These are phyloP conservation scores for Phrynosoma blainvillii DNA, from an alignment of 2,113 vertebrate species.

Conservation along the genomic window DNA sequence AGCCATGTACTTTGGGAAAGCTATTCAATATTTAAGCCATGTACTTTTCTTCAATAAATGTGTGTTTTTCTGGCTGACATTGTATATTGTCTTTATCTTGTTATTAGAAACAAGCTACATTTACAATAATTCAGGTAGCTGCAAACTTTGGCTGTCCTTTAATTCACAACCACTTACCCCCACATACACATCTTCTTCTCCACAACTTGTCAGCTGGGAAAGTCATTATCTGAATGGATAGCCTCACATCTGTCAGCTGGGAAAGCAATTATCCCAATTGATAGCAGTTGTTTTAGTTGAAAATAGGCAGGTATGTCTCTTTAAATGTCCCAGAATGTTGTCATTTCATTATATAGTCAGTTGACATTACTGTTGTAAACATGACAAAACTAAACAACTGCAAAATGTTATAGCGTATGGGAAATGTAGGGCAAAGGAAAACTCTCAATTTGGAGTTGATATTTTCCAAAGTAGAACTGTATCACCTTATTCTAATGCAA, in stretches of 20 bases:
- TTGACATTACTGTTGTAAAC: conserved; percentile 24
- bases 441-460: neutral
- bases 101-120: conserved; percentile 20
- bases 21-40: neutral
- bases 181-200: conserved; percentile 68
- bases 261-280: conserved; percentile 72
- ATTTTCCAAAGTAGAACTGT: neutral
- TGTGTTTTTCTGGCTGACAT: conserved; percentile 30
- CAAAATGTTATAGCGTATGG: conserved; percentile 14
- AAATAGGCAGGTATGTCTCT: conserved; percentile 49
- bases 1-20: neutral
- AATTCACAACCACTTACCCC: conserved; percentile 69
- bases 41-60: neutral
- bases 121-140: conserved; percentile 69
- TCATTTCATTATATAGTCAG: conserved; percentile 35
- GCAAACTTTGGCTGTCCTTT: conserved; percentile 68
- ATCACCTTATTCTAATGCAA: conserved; percentile 5
- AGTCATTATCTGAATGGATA: conserved; percentile 70
- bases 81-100: neutral
- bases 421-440: accelerated
- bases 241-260: conserved; percentile 74
- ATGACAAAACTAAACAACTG: conserved; percentile 26
- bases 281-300: conserved; percentile 69
- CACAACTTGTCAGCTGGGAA: conserved; percentile 67
- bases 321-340: conserved; percentile 3